Percentiles rank a stretch among this genome's conserved stretches.
phyloP scores from a whole-genome alignment of 2,888 invertebrate genomes.

The Drosophila quasianomalipes region DNA sequence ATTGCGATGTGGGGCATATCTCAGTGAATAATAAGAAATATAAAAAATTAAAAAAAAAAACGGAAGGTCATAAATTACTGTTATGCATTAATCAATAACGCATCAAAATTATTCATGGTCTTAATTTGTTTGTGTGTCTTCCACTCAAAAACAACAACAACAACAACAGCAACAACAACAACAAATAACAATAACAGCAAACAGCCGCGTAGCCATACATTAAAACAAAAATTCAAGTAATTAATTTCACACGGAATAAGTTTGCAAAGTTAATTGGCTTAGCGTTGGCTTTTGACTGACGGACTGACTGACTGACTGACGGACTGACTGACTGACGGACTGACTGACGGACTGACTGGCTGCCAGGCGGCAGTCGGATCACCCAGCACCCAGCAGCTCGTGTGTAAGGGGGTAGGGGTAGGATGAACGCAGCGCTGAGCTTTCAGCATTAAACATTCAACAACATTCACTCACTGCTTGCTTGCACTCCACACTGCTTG shows the following conservation, averaged over 20 bases:
- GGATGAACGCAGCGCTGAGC: slow-evolving; percentile 22
- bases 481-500: neutral
- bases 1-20: slow-evolving; percentile 7
- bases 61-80: slow-evolving; percentile 59
- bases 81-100: slow-evolving; percentile 45
- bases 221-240: slow-evolving; percentile 63
- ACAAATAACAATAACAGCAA: slow-evolving; percentile 6
- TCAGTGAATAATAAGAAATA: neutral
- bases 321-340: neutral
- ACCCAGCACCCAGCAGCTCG: neutral
- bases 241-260: slow-evolving; percentile 78
- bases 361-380: neutral
- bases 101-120: slow-evolving; percentile 53
- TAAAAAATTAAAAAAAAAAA: slow-evolving; percentile 41
- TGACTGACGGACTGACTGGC: slow-evolving; percentile 5
- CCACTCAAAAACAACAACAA: slow-evolving; percentile 3
- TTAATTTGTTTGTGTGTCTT: slow-evolving; percentile 53
- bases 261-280: slow-evolving; percentile 76
- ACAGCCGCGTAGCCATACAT: slow-evolving; percentile 36
- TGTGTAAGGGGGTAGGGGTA: neutral
- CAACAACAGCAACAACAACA: neutral
- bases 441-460: slow-evolving; percentile 62
- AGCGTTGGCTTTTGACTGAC: slow-evolving; percentile 54
- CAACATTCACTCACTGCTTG: slow-evolving; percentile 38
- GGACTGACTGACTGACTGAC: slow-evolving; percentile 9